Evolutionary conservation across 2,888 invertebrate species (phyloP), one percentile per base, ranked within the genome.

Genomic region (Melikaiella ostensackeni): DNA sequence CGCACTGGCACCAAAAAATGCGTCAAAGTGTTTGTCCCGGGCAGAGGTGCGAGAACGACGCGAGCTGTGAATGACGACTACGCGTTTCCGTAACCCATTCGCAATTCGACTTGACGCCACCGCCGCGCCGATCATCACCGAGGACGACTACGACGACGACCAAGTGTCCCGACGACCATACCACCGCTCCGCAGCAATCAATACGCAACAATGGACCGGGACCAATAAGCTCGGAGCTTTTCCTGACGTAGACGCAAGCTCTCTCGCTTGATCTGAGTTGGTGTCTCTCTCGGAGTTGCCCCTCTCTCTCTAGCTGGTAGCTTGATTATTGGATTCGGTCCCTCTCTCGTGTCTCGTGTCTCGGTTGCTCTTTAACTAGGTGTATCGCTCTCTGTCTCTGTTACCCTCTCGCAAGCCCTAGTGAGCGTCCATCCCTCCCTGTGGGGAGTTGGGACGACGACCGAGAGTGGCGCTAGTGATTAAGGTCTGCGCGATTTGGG

Each of bases 161-260:
- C 87, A 87, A 89, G 86, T 87, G 87, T 89, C 86, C 87, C 87
- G 85, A 88, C 87, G 88, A 89, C 87, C 87, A 89, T 87, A 87
- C 85, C 85, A 89, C 88, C 86, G 84, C 88, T 88, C 86, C 86
- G 89, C 88, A 87, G 89, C 89, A 91, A 91, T 91, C 91, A 91
- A 91, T 91, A 91, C 91, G 90, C 90, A 88, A 90, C 90, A 90
- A 90, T 89, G 89, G 89, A 89, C 90, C 87, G 89, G 89, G 90
- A 91, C 91, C 91, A 91, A 91, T 91, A 89, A 91, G 91, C 91
- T 89, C 88, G 85, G 88, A 90, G 91, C 91, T 91, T 90, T 90
- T 86, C 89, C 88, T 89, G 89, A 89, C 90, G 90, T 89, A 88
- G 87, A 86, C 84, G 87, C 86, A 84, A 85, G 85, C 87, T 85